These are phyloP conservation scores for Cryptocheilus praepositus DNA, from an alignment of 2,888 invertebrate species.

Conservation along the genomic window DNA sequence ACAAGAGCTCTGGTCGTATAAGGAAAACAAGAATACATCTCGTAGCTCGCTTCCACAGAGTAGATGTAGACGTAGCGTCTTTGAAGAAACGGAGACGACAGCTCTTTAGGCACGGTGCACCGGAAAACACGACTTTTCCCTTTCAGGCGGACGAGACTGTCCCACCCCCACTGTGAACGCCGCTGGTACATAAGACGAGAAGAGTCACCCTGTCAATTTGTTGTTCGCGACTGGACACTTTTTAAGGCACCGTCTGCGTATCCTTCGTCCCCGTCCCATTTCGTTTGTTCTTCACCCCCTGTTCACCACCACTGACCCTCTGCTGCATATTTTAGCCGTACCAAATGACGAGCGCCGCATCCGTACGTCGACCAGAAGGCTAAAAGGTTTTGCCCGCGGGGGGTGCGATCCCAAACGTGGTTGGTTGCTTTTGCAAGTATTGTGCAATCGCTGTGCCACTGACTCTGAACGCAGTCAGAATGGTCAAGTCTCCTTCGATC, in stretches of 20 bases:
- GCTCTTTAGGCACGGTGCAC: constrained; percentile 50
- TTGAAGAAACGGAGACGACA: constrained; percentile 51
- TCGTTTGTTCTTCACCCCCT: constrained; percentile 5
- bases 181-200: constrained; percentile 36
- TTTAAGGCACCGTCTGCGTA: constrained; percentile 15
- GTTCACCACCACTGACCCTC: not conserved
- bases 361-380: constrained; percentile 47
- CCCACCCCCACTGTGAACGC: constrained; percentile 43
- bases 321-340: constrained; percentile 42
- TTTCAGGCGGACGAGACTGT: constrained; percentile 43
- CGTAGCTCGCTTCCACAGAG: not conserved
- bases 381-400: constrained; percentile 68
- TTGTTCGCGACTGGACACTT: constrained; percentile 48
- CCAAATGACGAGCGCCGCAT: constrained; percentile 36
- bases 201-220: constrained; percentile 55
- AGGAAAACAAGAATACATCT: constrained; percentile 4
- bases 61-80: constrained; percentile 47
- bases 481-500: too few species aligned
- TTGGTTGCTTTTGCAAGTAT: constrained; percentile 46
- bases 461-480: too few species aligned
- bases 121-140: constrained; percentile 57
- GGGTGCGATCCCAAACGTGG: constrained; percentile 39
- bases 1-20: not conserved
- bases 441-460: constrained; percentile 49
- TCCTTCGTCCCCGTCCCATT: constrained; percentile 3